Conservation (phyloP, 2,888 invertebrate species). For the Apotomis turbidana region DNA sequence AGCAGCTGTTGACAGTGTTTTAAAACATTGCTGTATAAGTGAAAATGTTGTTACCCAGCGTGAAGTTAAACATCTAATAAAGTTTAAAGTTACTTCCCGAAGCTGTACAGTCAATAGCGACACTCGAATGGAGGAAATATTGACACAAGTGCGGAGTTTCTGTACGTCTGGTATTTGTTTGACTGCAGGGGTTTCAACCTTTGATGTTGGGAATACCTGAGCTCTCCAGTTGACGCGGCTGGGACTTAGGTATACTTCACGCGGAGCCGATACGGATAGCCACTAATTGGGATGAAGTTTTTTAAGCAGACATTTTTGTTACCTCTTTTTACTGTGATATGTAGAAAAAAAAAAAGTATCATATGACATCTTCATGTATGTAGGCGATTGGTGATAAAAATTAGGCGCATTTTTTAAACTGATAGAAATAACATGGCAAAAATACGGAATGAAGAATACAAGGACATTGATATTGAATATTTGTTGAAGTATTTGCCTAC, state of each 20-base stretch:
- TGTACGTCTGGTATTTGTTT: conserved; percentile 50
- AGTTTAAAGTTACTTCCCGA: conserved; percentile 65
- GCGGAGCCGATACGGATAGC: conserved; percentile 10
- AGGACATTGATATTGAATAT: no score
- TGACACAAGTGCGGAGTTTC: conserved; percentile 75
- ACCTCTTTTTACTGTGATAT: no score
- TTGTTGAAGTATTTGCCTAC: no score
- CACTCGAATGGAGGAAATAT: conserved; percentile 64
- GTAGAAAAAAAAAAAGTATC: background rate
- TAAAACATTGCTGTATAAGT: background rate
- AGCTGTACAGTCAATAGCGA: conserved; percentile 60
- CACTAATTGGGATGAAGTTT: conserved; percentile 32
- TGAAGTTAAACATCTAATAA: conserved; percentile 30
- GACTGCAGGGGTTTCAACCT: conserved; percentile 45
- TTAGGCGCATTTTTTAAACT: no score
- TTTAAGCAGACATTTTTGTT: background rate
- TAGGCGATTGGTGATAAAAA: no score
- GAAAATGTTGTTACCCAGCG: background rate
- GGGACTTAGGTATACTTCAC: conserved; percentile 31
- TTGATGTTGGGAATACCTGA: conserved; percentile 49
- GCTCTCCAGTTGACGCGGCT: conserved; percentile 45
- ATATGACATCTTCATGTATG: background rate
- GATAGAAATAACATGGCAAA: no score
- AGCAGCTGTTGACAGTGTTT: no score
- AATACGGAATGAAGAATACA: no score